phyloP scores from a whole-genome alignment of 2,113 vertebrate species.

The Enhydra lutris region DNA sequence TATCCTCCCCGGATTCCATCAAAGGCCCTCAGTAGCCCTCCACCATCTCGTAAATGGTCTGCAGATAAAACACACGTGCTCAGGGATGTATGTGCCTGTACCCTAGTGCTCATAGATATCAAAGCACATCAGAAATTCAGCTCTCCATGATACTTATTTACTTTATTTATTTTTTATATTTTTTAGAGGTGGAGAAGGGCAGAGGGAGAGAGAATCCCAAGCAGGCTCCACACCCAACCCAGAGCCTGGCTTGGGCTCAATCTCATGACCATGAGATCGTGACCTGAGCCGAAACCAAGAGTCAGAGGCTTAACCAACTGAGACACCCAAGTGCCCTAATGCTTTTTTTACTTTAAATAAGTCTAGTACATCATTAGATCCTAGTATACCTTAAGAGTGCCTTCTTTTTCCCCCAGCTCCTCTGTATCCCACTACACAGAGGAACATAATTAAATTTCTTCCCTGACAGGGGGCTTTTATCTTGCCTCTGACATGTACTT shows the following conservation, averaged over 20 bases:
- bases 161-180: background rate
- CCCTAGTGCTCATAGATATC: background rate
- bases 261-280: fast-evolving
- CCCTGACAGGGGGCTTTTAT: fast-evolving
- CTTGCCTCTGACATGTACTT: too few species aligned
- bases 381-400: background rate
- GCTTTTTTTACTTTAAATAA: background rate
- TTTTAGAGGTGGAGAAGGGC: background rate
- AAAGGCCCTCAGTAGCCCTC: background rate
- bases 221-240: background rate
- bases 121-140: background rate
- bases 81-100: background rate
- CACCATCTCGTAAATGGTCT: fast-evolving
- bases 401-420: background rate
- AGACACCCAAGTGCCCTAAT: background rate
- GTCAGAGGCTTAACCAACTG: background rate
- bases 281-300: background rate
- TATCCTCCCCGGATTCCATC: background rate
- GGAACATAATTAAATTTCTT: background rate
- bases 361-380: background rate
- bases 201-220: background rate
- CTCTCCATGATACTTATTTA: background rate
- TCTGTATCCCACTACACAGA: background rate
- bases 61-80: background rate
- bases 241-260: fast-evolving